Percentiles rank a stretch among this genome's conserved stretches.
Conservation (phyloP, 2,888 invertebrate species). For the Dolomedes plantarius region DNA sequence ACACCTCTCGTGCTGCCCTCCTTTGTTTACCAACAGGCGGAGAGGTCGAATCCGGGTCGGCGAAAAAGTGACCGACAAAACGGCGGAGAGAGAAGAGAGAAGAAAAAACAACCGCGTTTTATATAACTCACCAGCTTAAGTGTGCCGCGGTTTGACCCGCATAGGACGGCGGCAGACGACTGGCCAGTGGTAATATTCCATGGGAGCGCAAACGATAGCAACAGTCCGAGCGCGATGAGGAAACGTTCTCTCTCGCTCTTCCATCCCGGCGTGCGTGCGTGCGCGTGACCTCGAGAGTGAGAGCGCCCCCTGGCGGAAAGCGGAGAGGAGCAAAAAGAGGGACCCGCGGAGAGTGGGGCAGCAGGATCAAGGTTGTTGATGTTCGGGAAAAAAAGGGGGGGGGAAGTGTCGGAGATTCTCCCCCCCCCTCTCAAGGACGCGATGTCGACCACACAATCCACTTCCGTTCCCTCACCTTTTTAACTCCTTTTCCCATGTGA, state of each 20-base stretch:
- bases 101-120: too few relatives aligned
- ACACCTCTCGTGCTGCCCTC: too few relatives aligned
- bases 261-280: too few relatives aligned
- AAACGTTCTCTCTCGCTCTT: too few relatives aligned
- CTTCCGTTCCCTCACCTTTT: background rate
- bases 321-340: background rate
- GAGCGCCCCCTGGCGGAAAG: background rate
- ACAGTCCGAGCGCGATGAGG: background rate
- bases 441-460: background rate
- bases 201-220: background rate
- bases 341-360: background rate
- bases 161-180: background rate
- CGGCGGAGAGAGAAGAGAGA: too few relatives aligned
- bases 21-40: too few relatives aligned
- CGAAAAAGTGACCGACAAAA: too few relatives aligned
- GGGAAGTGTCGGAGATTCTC: background rate
- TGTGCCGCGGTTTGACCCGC: background rate
- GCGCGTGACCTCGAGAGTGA: background rate
- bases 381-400: background rate
- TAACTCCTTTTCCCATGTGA: background rate
- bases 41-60: too few relatives aligned
- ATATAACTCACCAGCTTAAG: background rate
- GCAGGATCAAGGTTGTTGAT: conserved; percentile 18
- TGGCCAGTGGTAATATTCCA: background rate
- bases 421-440: background rate